Conservation (phyloP, 2,113 vertebrate genomes). For the Stegostoma tigrinum region DNA sequence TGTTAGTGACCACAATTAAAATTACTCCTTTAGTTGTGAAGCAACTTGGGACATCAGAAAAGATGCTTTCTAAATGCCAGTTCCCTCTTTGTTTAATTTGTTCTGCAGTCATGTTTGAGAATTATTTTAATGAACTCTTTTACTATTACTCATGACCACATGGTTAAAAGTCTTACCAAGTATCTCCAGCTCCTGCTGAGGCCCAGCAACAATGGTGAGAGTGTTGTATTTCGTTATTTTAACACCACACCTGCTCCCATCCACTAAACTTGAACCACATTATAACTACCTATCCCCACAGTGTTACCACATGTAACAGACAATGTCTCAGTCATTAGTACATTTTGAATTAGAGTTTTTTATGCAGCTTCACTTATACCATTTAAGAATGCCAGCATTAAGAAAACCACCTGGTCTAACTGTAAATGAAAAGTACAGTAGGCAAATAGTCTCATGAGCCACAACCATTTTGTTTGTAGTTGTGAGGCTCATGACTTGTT, state of each 20-base stretch:
- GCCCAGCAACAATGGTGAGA: background rate
- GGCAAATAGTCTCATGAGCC: background rate
- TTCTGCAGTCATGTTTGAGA: background rate
- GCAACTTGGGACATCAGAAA: background rate
- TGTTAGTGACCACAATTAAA: background rate
- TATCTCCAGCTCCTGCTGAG: background rate
- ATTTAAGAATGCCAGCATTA: background rate
- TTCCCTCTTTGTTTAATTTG: background rate
- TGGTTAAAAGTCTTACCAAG: background rate
- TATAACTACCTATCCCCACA: background rate
- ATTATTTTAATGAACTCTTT: background rate
- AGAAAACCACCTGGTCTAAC: slow-evolving; percentile 1
- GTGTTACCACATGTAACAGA: background rate
- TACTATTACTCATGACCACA: background rate
- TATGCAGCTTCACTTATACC: background rate
- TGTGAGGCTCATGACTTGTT: background rate
- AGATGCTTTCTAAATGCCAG: background rate
- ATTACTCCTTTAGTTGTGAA: background rate
- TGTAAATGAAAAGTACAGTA: background rate
- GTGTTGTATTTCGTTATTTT: background rate
- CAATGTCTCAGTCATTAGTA: background rate
- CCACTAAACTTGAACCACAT: background rate
- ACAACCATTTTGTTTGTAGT: background rate
- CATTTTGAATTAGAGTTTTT: background rate
- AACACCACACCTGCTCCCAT: background rate